phyloP scores from a whole-genome alignment of 2,113 vertebrate species.

The Cinclus mexicanus region DNA sequence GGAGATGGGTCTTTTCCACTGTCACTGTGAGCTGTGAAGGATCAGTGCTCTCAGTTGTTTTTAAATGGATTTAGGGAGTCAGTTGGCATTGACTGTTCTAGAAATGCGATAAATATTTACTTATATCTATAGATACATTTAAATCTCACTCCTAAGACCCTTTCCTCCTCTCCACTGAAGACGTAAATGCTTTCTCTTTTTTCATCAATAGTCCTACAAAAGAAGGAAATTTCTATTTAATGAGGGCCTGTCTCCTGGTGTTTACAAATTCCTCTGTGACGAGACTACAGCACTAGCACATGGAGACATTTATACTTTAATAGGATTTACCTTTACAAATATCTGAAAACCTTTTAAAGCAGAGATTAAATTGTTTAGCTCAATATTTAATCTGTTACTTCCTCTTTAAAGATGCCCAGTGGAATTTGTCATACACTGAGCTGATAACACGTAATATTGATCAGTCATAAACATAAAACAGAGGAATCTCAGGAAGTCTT shows the following conservation, averaged over 20 bases:
- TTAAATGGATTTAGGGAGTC: not conserved
- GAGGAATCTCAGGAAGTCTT: constrained; percentile 67
- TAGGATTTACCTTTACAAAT: constrained; percentile 81
- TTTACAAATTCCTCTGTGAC: constrained; percentile 71
- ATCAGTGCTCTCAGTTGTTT: not conserved
- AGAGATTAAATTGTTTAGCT: constrained; percentile 82
- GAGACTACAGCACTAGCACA: constrained; percentile 51
- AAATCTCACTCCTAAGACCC: not conserved
- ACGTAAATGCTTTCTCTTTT: not conserved
- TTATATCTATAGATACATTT: not conserved
- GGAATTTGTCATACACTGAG: constrained; percentile 75
- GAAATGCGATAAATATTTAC: not conserved
- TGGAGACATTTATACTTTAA: constrained; percentile 66
- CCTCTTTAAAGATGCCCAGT: constrained; percentile 78
- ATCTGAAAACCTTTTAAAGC: constrained; percentile 78
- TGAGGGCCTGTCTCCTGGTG: constrained; percentile 50
- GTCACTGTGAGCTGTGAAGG: not conserved
- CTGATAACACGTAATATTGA: constrained; percentile 75
- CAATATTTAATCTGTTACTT: constrained; percentile 86
- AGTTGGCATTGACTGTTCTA: not conserved
- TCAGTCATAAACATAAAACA: constrained; percentile 77
- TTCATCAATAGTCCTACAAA: constrained; percentile 44
- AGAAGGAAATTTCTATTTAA: constrained; percentile 69
- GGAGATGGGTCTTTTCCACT: not conserved
- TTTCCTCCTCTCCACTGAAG: not conserved